Evolutionary conservation across 1,140 invertebrate genomes (phyloP), one percentile per base, ranked within the genome.

Genomic region (Liolophura sinensis): DNA sequence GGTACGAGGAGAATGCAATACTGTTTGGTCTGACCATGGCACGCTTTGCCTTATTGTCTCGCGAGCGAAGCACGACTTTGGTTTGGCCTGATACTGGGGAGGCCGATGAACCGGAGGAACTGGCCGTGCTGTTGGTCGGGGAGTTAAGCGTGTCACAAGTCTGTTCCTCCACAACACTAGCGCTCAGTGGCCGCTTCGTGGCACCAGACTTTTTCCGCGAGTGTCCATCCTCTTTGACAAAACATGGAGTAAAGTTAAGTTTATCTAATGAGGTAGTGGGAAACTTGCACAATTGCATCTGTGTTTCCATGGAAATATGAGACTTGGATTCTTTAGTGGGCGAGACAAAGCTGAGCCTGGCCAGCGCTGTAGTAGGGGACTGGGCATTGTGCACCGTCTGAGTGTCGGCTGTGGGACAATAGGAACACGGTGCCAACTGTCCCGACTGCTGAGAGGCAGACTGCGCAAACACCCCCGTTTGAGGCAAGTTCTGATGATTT

Each of bases 341-440:
- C 46, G 76, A 76, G 40, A 74, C 77, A 64, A 87, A 87, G 65
- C 82, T 82, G 11, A 87, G 74, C 58, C 80, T 75, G 0, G 85
- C 78, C 57, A 86, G 71, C 14, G 84, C 85, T 47, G 83, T 80
- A 47, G 84, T 84, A 27, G 83, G 85, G 31, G 82, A 86, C 67
- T 73, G 69, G 69, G 76, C 77, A 51, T 50, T 48, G 31, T 63
- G 71, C 47, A 69, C 74, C 65, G 66, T 68, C 55, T 70, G 64
- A 46, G 62, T 40, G 25, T 20, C 18, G 22, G 18, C n/a, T 20
- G 16, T 27, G 9, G n/a, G 59, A 49, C 40, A 40, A 40, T 40
- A 18, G 22, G 25, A n/a, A 18, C 60, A 48, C 18, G 20, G 18
- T 16, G 27, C 20, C 18, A n/a, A 27, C 22, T 27, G 20, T 50